These are phyloP conservation scores for Merodon equestris DNA, from an alignment of 2,888 invertebrate genomes.

Conservation along the genomic window DNA sequence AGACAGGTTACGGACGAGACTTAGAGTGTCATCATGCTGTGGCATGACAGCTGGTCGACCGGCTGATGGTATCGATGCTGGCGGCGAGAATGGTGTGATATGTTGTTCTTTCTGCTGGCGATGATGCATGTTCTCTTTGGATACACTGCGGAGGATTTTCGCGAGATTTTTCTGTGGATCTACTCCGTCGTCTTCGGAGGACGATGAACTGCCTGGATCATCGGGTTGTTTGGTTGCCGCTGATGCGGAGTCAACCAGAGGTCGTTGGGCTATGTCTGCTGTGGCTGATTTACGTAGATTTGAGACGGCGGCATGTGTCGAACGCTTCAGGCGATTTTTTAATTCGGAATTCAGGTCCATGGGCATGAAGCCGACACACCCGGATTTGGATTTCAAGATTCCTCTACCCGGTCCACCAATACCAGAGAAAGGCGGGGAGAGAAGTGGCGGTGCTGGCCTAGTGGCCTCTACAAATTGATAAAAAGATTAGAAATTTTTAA, in stretches of 20 bases:
- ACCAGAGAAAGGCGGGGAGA: conserved; percentile 59
- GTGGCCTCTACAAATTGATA: conserved; percentile 48
- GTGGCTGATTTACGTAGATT: conserved; percentile 77
- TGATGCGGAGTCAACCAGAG: conserved; percentile 11
- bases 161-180: conserved; percentile 75
- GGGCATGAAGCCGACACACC: conserved; percentile 76
- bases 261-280: conserved; percentile 70
- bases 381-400: conserved; percentile 76
- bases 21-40: conserved; percentile 77
- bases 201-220: conserved; percentile 60
- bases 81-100: conserved; percentile 35
- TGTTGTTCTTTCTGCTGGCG: conserved; percentile 55
- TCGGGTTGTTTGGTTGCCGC: conserved; percentile 32
- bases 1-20: conserved; percentile 76
- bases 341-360: conserved; percentile 77
- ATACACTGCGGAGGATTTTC: conserved; percentile 74
- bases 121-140: conserved; percentile 74
- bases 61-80: conserved; percentile 14
- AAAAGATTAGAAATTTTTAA: conserved; percentile 5
- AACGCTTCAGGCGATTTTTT: conserved; percentile 77
- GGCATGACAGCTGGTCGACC: conserved; percentile 31
- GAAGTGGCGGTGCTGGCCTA: conserved; percentile 52
- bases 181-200: conserved; percentile 69
- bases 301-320: conserved; percentile 77
- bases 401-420: conserved; percentile 72